Base-by-base conservation (phyloP, 2,888 invertebrate genomes). In the Microdon myrmicae region DNA sequence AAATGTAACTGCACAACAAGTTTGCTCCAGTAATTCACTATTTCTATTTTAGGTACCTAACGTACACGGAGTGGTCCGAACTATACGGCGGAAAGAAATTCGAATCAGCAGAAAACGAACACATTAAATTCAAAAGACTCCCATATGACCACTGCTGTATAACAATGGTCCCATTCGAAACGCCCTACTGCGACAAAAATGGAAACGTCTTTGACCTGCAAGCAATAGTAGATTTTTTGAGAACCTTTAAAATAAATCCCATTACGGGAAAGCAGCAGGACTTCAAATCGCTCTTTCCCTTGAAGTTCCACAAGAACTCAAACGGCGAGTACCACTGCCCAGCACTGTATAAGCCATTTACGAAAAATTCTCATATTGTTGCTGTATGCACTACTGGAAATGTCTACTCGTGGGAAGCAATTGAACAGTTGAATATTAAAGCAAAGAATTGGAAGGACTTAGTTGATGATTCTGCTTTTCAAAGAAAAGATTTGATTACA, bases 401-500 rank as follows among this genome's bases (percentile, higher is more conserved):
- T 85, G 96, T 99, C 0, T 99, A 89, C 79, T 91, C 91, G 0
- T 87, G 89, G 82, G 97, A 99, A 85, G 96, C 97, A 0, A 86
- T 98, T 26, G 95, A 97, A 71, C 93, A 96, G 73, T 83, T 99
- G 25, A 99, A 99, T 76, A 87, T 99, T 41, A 99, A 97, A 80
- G 87, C 91, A 1, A 90, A 90, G 71, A 94, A 94, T 75, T 96
- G 92, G 89, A 93, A 91, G 74, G 99, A 99, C 81, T 85, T 99
- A 23, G 82, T 99, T 7, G 90, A 86, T 68, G 97, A 98, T 77
- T 87, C 89, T 67, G 87, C 94, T 0, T 99, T 98, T 77, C 83
- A 86, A 8, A 85, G 94, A 67, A 89, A 85, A 72, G 97, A 99
- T 76, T 87, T 99, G 5, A 94, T 99, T 51, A 89, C 88, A 0